Evolutionary conservation across 2,113 vertebrate genomes (phyloP).

Genomic region (Megalops atlanticus): DNA sequence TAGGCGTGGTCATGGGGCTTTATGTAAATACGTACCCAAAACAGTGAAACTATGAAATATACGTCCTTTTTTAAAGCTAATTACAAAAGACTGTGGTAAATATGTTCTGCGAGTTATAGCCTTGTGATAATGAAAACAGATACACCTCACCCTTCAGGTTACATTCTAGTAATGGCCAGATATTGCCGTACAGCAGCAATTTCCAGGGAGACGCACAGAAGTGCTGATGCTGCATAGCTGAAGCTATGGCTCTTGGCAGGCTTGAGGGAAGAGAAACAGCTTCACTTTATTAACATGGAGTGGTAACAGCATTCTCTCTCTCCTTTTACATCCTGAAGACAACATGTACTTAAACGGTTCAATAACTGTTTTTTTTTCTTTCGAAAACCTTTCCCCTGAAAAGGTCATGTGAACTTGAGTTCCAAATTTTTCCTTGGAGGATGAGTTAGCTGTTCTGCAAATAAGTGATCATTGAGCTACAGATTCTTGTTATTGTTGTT

Average conservation of each 20-base stretch:
- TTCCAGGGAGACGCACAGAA: conserved; percentile 67
- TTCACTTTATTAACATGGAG: conserved; percentile 55
- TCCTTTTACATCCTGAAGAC: not conserved
- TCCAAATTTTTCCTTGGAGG: not conserved
- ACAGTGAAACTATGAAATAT: not conserved
- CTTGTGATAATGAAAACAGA: conserved; percentile 27
- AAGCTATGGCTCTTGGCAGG: conserved; percentile 51
- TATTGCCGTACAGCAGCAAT: conserved; percentile 63
- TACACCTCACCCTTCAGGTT: conserved; percentile 23
- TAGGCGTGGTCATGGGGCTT: not conserved
- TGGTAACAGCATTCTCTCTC: not conserved
- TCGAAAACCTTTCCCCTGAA: not conserved
- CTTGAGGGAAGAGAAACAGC: conserved; percentile 42
- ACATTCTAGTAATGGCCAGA: conserved; percentile 47
- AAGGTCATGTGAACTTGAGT: not conserved
- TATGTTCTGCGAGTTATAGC: conserved; percentile 24
- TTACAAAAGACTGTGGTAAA: conserved; percentile 24
- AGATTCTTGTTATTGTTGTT: not conserved
- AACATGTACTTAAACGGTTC: not conserved
- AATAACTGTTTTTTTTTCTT: conserved; percentile 12
- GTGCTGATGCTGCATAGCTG: conserved; percentile 70
- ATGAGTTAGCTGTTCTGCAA: not conserved
- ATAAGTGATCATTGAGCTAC: not conserved
- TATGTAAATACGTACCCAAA: not conserved
- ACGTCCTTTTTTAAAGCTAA: not conserved